Evolutionary conservation across 2,113 vertebrate genomes (phyloP).

Genomic region (Bubo scandiacus): DNA sequence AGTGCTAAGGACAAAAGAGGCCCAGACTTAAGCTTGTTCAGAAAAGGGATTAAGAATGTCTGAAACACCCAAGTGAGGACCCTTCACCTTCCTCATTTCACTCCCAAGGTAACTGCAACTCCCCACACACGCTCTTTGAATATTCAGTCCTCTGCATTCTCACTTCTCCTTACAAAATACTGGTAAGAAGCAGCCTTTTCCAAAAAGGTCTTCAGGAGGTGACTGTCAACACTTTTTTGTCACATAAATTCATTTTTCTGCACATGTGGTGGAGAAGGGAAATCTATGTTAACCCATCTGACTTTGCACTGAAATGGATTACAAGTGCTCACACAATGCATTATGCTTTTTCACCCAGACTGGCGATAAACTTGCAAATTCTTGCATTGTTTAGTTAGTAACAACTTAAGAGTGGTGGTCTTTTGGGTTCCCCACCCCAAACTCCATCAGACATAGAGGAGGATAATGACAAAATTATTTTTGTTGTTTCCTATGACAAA

Average conservation of each 20-base stretch:
- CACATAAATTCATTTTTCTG: background rate
- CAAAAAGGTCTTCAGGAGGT: background rate
- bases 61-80: background rate
- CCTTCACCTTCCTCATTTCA: background rate
- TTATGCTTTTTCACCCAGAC: background rate
- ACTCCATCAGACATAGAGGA: background rate
- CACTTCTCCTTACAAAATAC: background rate
- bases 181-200: background rate
- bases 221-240: background rate
- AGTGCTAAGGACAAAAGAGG: background rate
- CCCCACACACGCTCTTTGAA: rapidly evolving
- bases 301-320: background rate
- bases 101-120: background rate
- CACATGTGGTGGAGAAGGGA: background rate
- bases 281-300: background rate
- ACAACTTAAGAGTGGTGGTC: background rate
- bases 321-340: background rate
- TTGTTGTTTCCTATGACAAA: background rate
- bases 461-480: background rate
- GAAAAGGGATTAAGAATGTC: background rate
- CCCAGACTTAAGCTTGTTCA: background rate
- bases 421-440: background rate
- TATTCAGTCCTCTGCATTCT: background rate
- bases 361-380: background rate
- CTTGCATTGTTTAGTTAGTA: background rate